These are phyloP conservation scores for Drosophila kikkawai DNA, from an alignment of 1,140 invertebrate species.

Conservation along the genomic window DNA sequence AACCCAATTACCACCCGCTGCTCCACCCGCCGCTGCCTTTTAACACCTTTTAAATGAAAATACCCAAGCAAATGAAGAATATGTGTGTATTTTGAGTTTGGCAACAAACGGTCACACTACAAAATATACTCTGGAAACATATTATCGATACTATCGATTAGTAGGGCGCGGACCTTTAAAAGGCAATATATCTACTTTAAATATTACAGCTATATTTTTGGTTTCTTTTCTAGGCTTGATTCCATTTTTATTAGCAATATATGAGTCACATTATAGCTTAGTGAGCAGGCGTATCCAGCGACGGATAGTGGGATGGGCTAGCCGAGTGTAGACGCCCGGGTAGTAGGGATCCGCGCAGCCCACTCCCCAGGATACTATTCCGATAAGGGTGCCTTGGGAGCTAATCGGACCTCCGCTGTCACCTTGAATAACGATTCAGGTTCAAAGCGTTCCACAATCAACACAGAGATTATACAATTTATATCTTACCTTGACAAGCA, in stretches of 20 bases:
- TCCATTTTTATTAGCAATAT: slow-evolving; percentile 18
- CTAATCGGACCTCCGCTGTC: slow-evolving; percentile 86
- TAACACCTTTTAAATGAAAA: not conserved
- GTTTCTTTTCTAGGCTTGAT: not conserved
- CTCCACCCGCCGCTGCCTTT: slow-evolving; percentile 21
- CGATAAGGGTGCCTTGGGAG: slow-evolving; percentile 83
- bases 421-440: slow-evolving; percentile 28
- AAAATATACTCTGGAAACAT: not conserved
- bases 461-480: not conserved
- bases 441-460: not conserved
- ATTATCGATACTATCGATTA: not conserved
- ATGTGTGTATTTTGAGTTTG: not conserved
- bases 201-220: not conserved
- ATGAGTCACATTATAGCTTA: slow-evolving; percentile 50
- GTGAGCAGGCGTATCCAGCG: slow-evolving; percentile 75
- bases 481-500: slow-evolving; percentile 78
- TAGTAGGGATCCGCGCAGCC: slow-evolving; percentile 87
- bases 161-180: not conserved
- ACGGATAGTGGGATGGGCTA: slow-evolving; percentile 80
- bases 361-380: slow-evolving; percentile 89
- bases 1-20: slow-evolving; percentile 58
- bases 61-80: not conserved
- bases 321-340: slow-evolving; percentile 88
- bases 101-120: not conserved
- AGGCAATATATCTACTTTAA: not conserved